Base-by-base conservation (phyloP, 2,888 invertebrate genomes). In the Notodonta dromedarius region DNA sequence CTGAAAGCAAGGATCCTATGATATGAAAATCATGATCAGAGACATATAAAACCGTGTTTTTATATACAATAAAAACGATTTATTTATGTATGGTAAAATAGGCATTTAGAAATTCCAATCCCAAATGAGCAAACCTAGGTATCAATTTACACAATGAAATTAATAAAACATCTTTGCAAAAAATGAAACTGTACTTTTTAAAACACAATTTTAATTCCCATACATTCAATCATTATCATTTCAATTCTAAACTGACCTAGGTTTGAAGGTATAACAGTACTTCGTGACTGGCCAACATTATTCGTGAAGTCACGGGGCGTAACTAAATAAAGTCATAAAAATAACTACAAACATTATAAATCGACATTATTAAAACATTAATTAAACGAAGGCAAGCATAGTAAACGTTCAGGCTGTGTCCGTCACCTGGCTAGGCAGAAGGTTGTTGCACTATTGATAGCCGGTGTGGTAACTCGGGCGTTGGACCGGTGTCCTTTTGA, bases 401-500 rank as follows among this genome's bases (percentile, higher is more conserved):
- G 71, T 73, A 75, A 79, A 77, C 24, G 24, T 24, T 24, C 24
- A 24, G 24, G 24, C 24, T 24, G 24, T 76, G 82, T 84, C 71
- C 82, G 83, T 84, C 84, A 83, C 82, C 80, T 77, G 76, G 73
- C 80, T 82, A 83, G 80, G 82, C 76, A 83, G 79, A 85, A 91
- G 90, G 91, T 91, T 89, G 81, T 89, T 90, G 91, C 86, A 88
- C 89, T 88, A 84, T 83, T 83, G 85, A 87, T 87, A 76, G 84
- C 78, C 72, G 77, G 77, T 91, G 84, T 90, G 82, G 91, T 87
- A 93, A 92, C 84, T 78, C 82, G 80, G 79, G 80, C 85, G 83
- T 81, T 84, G 83, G 84, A 86, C 87, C 82, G 80, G 87, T 90
- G 91, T 92, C 91, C 88, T 91, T 92, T 90, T 87, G 82, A 84